Percentiles rank a stretch among this genome's conserved stretches.
These are phyloP conservation scores for Pegoplata infirma DNA, from an alignment of 2,888 invertebrate genomes.

Conservation along the genomic window DNA sequence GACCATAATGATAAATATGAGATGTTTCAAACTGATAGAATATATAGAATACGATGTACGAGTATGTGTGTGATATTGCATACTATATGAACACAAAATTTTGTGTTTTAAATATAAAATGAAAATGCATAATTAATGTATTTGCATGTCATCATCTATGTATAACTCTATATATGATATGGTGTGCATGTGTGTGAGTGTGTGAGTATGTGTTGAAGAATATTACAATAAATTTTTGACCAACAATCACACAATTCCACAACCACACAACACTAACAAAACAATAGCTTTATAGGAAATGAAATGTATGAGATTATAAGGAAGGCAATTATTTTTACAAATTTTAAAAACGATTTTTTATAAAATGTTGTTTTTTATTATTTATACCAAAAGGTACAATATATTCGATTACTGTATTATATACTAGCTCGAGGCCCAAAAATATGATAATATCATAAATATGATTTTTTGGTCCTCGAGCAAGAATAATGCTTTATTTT, in stretches of 20 bases:
- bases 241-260: neutral
- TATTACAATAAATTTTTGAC: neutral
- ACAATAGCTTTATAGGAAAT: neutral
- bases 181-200: neutral
- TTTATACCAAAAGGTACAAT: no score
- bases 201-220: neutral
- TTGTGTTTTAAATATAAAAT: conserved; percentile 46
- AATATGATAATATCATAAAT: no score
- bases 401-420: no score
- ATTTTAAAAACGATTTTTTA: no score
- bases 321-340: no score
- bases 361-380: no score
- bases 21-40: no score
- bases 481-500: no score
- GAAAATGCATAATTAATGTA: conserved; percentile 57
- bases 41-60: conserved; percentile 19
- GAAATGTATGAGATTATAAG: no score
- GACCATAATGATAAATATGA: conserved; percentile 35
- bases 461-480: no score
- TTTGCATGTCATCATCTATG: neutral
- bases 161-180: neutral
- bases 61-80: conserved; percentile 28
- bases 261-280: neutral
- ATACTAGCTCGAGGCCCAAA: no score
- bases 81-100: conserved; percentile 39